These are phyloP conservation scores for Misgurnus anguillicaudatus DNA, from an alignment of 2,113 vertebrate species.

Conservation along the genomic window DNA sequence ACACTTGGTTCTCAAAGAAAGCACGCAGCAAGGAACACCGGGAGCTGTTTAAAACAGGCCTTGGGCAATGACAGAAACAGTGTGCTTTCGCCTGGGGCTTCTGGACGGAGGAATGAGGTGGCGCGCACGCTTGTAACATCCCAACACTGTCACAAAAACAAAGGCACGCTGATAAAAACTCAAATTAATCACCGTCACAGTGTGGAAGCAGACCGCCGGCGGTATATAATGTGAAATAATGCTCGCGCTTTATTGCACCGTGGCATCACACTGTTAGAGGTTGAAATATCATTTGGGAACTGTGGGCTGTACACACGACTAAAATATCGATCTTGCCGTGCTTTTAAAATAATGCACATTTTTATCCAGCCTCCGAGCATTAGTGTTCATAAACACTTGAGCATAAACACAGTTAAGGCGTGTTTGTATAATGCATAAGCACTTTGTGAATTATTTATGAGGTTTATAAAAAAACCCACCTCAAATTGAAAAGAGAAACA, in stretches of 20 bases:
- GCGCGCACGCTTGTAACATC: background rate
- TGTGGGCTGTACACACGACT: background rate
- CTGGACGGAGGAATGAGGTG: background rate
- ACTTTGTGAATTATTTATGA: conserved; percentile 11
- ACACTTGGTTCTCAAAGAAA: background rate
- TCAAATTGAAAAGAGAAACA: background rate
- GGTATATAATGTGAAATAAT: background rate
- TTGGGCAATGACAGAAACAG: conserved; percentile 23
- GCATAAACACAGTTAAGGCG: background rate
- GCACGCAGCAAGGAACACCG: background rate
- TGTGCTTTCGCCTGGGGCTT: conserved; percentile 16
- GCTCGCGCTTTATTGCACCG: background rate
- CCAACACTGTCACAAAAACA: conserved; percentile 6
- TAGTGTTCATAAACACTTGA: background rate
- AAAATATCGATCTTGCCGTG: conserved; percentile 7
- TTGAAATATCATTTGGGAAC: conserved; percentile 30
- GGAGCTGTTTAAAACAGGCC: conserved; percentile 17
- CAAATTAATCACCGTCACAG: conserved; percentile 28
- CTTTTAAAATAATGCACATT: conserved; percentile 25
- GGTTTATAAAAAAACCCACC: background rate
- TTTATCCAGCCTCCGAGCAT: background rate
- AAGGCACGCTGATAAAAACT: background rate
- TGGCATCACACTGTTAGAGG: conserved; percentile 10
- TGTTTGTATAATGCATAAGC: background rate
- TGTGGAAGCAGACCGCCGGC: conserved; percentile 3